Evolutionary conservation across 64 coral and sea anemone genomes (phyloP).

Genomic region (Dendrophyllia cribrosa): DNA sequence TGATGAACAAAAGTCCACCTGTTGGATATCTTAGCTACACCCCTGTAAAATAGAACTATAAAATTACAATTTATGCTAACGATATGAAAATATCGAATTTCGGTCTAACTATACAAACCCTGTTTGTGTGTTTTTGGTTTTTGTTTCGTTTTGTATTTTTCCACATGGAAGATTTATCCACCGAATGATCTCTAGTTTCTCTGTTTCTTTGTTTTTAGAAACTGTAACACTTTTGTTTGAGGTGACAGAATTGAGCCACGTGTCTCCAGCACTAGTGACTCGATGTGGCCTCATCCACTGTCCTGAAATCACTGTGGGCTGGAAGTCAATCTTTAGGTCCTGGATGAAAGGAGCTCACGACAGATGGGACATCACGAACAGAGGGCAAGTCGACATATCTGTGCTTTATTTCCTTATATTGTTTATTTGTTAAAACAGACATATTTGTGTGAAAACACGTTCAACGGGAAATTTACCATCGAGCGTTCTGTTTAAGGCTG

Average conservation of each 20-base stretch:
- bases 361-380: conserved; percentile 90
- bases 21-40: too few relatives aligned
- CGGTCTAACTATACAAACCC: too few relatives aligned
- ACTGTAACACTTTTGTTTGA: conserved; percentile 81
- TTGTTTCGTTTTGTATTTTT: too few relatives aligned
- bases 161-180: too few relatives aligned
- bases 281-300: conserved; percentile 91
- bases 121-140: too few relatives aligned
- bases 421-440: neutral
- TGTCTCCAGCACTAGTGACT: conserved; percentile 77
- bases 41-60: too few relatives aligned
- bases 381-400: conserved; percentile 70
- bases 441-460: neutral
- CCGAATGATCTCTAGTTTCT: too few relatives aligned
- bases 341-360: conserved; percentile 92
- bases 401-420: neutral
- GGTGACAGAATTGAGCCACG: conserved; percentile 66
- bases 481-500: too few relatives aligned
- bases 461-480: too few relatives aligned
- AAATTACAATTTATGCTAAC: too few relatives aligned
- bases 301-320: conserved; percentile 77
- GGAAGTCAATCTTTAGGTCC: conserved; percentile 90
- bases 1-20: too few relatives aligned
- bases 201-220: conserved; percentile 8
- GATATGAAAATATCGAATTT: too few relatives aligned